Conservation (phyloP, 2,888 invertebrate species). For the Agrotis puta region DNA sequence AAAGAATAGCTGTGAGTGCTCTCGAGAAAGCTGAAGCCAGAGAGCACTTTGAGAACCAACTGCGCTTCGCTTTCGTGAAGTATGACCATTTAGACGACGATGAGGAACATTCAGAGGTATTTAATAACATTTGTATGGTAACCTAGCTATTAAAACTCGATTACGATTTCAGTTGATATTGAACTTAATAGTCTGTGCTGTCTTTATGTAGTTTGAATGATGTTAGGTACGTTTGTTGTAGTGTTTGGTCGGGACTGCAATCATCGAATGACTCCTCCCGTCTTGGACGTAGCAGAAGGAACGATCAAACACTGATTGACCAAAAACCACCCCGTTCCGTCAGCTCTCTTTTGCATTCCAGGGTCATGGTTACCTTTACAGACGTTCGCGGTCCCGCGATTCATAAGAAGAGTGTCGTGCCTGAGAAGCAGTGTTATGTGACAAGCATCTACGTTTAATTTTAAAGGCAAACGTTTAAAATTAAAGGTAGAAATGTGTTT, state of each 20-base stretch:
- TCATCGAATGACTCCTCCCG: too few relatives aligned
- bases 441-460: neutral
- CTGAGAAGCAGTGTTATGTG: neutral
- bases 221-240: neutral
- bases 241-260: neutral
- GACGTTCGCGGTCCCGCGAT: too few relatives aligned
- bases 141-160: constrained; percentile 40
- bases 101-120: constrained; percentile 85
- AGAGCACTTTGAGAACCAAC: constrained; percentile 86
- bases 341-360: too few relatives aligned
- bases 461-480: neutral
- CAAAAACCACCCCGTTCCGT: too few relatives aligned
- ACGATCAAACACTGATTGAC: too few relatives aligned
- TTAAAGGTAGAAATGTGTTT: neutral
- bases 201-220: constrained; percentile 12
- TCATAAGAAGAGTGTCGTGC: neutral
- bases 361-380: too few relatives aligned
- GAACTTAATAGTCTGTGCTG: constrained; percentile 17
- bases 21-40: constrained; percentile 83
- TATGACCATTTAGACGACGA: constrained; percentile 83
- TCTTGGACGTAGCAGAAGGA: too few relatives aligned
- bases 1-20: constrained; percentile 70
- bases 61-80: constrained; percentile 83
- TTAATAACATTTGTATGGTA: constrained; percentile 28
- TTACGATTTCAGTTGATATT: constrained; percentile 25